Evolutionary conservation across 2,797 vertebrate genomes (phyloP), one percentile per base, ranked within the genome.

Genomic region (Acanthornis magna): DNA sequence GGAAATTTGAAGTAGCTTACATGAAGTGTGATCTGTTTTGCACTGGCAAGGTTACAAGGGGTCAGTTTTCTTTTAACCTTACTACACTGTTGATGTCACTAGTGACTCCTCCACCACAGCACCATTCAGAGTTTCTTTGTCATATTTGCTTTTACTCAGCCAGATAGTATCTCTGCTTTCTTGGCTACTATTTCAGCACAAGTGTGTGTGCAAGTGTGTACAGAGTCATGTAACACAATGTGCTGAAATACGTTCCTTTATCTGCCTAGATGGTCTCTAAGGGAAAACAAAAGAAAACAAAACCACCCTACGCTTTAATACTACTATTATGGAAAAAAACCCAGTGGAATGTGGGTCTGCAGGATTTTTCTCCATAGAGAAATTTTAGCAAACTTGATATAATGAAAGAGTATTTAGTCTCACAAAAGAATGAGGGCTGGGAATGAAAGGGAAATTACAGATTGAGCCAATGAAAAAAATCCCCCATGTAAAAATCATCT

Each of bases 221-320:
- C 30, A 71, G 1, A 89, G 55, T 47, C 90, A 75, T 55, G 66
- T 73, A 93, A 84, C 62, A 89, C 36, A 58, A 75, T 45, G 60
- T 88, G 54, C 81, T 77, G 92, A 87, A 95, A 90, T 50, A 90
- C 77, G 91, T 91, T 88, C 83, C 71, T 95, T 88, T 71, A 84
- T 78, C 60, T 60, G 86, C 74, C 55, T 79, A 60, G 21, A 93
- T 74, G 67, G 74, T 84, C 80, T 85, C 77, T 70, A 58, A 50
- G 48, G 63, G 54, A 73, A 91, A 89, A 84, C 12, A 78, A 47
- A 85, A 61, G 36, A 78, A 84, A 75, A 57, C 34, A 68, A 76
- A 96, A 43, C n/a, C 57, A 76, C 40, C 23, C 57, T 32, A 72
- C 11, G 13, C 36, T 77, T 89, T 91, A 70, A 92, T 63, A 80